phyloP scores from a whole-genome alignment of 2,797 vertebrate species.

The Numenius phaeopus region DNA sequence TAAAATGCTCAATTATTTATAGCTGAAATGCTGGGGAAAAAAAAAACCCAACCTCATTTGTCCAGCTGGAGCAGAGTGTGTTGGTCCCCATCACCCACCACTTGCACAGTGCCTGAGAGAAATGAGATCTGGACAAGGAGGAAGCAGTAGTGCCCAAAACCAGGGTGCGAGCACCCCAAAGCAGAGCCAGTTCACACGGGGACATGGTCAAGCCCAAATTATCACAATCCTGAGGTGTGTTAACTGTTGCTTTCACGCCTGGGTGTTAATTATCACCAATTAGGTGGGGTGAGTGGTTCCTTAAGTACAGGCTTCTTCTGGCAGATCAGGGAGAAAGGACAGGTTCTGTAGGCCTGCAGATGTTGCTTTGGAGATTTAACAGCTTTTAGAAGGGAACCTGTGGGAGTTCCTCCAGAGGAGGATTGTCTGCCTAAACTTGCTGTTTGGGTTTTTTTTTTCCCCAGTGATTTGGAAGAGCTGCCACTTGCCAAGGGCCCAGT shows the following conservation, averaged over 20 bases:
- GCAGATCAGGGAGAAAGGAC: neutral
- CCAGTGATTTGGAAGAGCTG: neutral
- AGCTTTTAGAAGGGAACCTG: neutral
- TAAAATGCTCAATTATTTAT: conserved; percentile 75
- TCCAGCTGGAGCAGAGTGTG: conserved; percentile 14
- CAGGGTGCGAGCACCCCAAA: neutral
- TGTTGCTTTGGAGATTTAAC: neutral
- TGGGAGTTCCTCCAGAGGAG: neutral
- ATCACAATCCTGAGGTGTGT: neutral
- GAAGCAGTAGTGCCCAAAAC: neutral
- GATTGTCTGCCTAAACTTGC: neutral
- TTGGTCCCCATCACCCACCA: neutral
- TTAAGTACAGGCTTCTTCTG: neutral
- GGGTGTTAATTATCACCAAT: neutral
- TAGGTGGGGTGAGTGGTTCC: neutral
- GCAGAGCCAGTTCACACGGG: neutral
- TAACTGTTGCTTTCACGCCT: neutral
- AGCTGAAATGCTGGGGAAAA: conserved; percentile 51
- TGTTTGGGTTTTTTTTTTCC: neutral
- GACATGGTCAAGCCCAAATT: neutral
- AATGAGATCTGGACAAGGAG: neutral
- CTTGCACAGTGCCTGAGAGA: neutral
- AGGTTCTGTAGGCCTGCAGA: neutral
- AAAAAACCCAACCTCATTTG: conserved; percentile 52
- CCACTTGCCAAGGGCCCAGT: neutral